A percentile compares a stretch with the other conserved stretches of the same genome.
phyloP scores from a whole-genome alignment of 2,888 invertebrate genomes.

The Diarsia dahlii region DNA sequence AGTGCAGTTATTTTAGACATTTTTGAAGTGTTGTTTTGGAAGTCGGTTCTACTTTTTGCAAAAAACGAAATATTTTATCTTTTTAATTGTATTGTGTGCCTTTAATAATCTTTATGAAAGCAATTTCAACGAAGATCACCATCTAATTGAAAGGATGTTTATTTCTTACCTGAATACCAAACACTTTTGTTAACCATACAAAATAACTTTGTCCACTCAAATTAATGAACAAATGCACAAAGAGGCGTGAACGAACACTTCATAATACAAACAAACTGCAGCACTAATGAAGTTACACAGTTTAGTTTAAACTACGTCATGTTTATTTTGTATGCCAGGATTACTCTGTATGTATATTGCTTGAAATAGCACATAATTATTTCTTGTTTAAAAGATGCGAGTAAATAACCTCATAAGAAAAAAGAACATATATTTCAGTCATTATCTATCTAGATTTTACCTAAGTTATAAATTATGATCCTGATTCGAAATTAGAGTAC shows the following conservation, averaged over 20 bases:
- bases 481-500: too few species aligned
- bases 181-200: neutral
- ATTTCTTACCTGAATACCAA: neutral
- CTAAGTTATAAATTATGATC: too few species aligned
- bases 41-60: too few species aligned
- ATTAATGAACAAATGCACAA: slow-evolving; percentile 23
- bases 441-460: neutral
- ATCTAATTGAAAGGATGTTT: neutral
- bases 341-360: neutral
- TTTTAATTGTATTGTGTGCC: too few species aligned
- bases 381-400: neutral
- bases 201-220: slow-evolving; percentile 20
- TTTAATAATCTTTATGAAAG: too few species aligned
- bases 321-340: neutral
- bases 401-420: neutral
- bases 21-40: too few species aligned
- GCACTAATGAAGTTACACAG: slow-evolving; percentile 36
- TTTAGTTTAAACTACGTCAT: neutral
- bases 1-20: too few species aligned
- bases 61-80: too few species aligned
- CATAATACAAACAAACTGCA: slow-evolving; percentile 18
- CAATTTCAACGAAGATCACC: neutral
- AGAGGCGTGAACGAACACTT: slow-evolving; percentile 36
- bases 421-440: neutral
- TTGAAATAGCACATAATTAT: neutral